Percentiles rank a stretch among this genome's conserved stretches.
Evolutionary conservation across 2,888 invertebrate species (phyloP).

Genomic region (Cyclophora albipunctata): DNA sequence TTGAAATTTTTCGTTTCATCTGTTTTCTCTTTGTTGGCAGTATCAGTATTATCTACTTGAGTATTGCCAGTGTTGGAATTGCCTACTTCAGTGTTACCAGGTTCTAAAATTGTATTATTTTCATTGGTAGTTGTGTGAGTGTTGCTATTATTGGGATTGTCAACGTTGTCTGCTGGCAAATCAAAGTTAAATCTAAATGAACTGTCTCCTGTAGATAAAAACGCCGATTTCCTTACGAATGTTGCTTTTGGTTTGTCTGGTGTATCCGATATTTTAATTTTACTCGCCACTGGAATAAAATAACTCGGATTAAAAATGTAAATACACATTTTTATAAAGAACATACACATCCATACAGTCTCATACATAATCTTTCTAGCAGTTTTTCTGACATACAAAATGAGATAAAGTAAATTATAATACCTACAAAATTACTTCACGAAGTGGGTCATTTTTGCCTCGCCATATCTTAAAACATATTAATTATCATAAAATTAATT

Average conservation of each 20-base stretch:
- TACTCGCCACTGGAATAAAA: conserved; percentile 63
- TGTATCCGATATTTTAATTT: conserved; percentile 73
- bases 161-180: conserved; percentile 37
- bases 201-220: conserved; percentile 64
- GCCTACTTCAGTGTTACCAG: conserved; percentile 5
- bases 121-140: conserved; percentile 1
- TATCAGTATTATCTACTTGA: conserved; percentile 8
- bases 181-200: conserved; percentile 74
- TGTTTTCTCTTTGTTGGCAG: conserved; percentile 16
- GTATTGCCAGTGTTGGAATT: conserved; percentile 18
- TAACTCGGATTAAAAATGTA: background rate
- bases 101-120: conserved; percentile 14
- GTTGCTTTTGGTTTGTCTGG: conserved; percentile 75
- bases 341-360: too few species aligned
- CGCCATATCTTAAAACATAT: too few species aligned
- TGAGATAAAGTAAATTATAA: too few species aligned
- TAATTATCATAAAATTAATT: too few species aligned
- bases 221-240: conserved; percentile 80
- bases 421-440: too few species aligned
- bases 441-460: too few species aligned
- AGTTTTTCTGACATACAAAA: too few species aligned
- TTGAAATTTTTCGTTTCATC: conserved; percentile 37
- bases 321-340: too few species aligned
- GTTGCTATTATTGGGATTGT: conserved; percentile 19
- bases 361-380: too few species aligned